Conservation (phyloP, 2,113 vertebrate genomes). For the Calidris pugnax region DNA sequence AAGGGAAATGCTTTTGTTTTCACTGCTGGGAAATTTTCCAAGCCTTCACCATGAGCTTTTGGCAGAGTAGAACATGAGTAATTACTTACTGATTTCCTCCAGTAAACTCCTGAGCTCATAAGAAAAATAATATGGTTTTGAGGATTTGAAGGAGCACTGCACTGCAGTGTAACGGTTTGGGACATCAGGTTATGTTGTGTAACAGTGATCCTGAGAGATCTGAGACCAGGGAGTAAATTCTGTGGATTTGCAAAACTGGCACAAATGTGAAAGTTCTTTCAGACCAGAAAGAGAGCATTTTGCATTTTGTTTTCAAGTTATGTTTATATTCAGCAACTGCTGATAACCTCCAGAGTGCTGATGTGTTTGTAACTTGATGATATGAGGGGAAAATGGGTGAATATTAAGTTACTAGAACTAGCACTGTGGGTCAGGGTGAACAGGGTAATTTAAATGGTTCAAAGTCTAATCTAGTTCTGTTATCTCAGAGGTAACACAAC, state of each 20-base stretch:
- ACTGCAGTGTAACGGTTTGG: neutral
- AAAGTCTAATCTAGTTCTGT: neutral
- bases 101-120: neutral
- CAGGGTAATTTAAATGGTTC: neutral
- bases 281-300: neutral
- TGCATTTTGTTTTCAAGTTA: neutral
- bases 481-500: neutral
- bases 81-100: slow-evolving; percentile 6
- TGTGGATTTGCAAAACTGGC: neutral
- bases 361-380: neutral
- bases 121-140: neutral
- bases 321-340: neutral
- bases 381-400: neutral
- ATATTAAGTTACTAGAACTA: neutral
- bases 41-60: slow-evolving; percentile 14
- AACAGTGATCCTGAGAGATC: neutral
- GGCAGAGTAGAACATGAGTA: neutral
- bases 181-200: neutral
- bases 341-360: neutral
- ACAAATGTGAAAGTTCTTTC: neutral
- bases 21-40: slow-evolving; percentile 19
- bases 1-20: slow-evolving; percentile 12
- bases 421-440: neutral
- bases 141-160: neutral
- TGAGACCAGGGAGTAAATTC: neutral